These are phyloP conservation scores for Brenthis ino DNA, from an alignment of 2,888 invertebrate genomes.

Conservation along the genomic window DNA sequence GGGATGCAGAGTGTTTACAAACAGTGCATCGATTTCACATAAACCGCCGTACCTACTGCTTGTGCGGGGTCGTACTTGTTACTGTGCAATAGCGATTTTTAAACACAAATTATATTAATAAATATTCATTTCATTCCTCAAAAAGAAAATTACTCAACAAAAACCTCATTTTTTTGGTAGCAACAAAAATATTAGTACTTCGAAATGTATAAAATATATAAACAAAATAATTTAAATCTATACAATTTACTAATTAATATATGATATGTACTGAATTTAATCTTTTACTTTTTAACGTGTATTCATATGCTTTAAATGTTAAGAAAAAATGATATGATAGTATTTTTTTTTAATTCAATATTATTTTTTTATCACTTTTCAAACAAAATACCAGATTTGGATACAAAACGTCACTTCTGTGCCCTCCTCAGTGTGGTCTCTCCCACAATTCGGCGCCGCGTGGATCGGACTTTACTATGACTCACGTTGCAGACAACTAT, in stretches of 20 bases:
- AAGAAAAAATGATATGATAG: too few species aligned
- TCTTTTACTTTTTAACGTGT: too few species aligned
- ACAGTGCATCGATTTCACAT: slow-evolving; percentile 82
- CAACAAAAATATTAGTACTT: too few species aligned
- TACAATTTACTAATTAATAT: too few species aligned
- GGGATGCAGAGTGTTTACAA: slow-evolving; percentile 70
- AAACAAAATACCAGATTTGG: too few species aligned
- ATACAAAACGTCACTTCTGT: slow-evolving; percentile 4
- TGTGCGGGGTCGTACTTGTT: slow-evolving; percentile 16
- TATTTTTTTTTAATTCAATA: too few species aligned
- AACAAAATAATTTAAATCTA: too few species aligned
- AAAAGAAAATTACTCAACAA: not conserved
- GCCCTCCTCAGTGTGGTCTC: slow-evolving; percentile 24
- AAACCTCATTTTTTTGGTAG: not conserved
- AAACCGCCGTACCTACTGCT: slow-evolving; percentile 54
- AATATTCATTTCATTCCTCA: not conserved
- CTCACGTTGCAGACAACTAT: slow-evolving; percentile 63
- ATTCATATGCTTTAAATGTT: too few species aligned
- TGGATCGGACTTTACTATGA: slow-evolving; percentile 68
- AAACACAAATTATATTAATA: not conserved
- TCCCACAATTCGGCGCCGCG: slow-evolving; percentile 51
- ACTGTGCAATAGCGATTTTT: slow-evolving; percentile 5
- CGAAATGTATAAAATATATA: too few species aligned
- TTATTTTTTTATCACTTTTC: too few species aligned
- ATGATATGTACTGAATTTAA: too few species aligned